A percentile compares a stretch with the other conserved stretches of the same genome.
Evolutionary conservation across 2,113 vertebrate species (phyloP).

Genomic region (Catharus fuscescens): DNA sequence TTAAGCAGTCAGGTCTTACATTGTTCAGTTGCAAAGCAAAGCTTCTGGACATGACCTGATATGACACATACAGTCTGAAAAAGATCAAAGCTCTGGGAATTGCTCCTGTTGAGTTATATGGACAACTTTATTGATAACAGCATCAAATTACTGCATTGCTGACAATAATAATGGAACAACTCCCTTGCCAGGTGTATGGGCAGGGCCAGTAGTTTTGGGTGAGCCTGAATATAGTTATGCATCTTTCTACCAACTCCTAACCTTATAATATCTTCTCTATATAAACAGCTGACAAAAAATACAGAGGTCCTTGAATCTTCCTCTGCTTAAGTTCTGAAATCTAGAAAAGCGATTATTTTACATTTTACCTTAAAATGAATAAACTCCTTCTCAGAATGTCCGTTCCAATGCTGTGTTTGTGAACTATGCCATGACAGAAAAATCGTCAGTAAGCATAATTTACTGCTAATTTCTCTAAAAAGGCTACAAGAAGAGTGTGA

Average conservation of each 20-base stretch:
- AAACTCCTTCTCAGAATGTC: not conserved
- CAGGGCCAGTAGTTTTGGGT: not conserved
- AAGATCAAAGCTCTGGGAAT: conserved; percentile 16
- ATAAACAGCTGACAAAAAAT: not conserved
- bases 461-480: not conserved
- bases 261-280: not conserved
- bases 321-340: not conserved
- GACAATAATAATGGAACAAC: not conserved
- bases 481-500: not conserved
- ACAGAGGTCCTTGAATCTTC: not conserved
- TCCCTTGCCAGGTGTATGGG: not conserved
- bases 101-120: not conserved
- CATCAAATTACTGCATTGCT: not conserved
- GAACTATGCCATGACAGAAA: not conserved
- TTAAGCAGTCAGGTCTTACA: not conserved
- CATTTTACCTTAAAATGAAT: not conserved
- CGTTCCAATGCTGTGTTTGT: not conserved
- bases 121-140: not conserved
- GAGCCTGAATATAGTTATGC: not conserved
- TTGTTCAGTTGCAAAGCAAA: not conserved
- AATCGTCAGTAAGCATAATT: not conserved
- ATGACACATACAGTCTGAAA: not conserved
- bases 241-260: not conserved
- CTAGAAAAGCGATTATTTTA: not conserved
- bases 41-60: not conserved